Base-by-base conservation (phyloP, 2,113 vertebrate genomes). In the Corvus cornix region DNA sequence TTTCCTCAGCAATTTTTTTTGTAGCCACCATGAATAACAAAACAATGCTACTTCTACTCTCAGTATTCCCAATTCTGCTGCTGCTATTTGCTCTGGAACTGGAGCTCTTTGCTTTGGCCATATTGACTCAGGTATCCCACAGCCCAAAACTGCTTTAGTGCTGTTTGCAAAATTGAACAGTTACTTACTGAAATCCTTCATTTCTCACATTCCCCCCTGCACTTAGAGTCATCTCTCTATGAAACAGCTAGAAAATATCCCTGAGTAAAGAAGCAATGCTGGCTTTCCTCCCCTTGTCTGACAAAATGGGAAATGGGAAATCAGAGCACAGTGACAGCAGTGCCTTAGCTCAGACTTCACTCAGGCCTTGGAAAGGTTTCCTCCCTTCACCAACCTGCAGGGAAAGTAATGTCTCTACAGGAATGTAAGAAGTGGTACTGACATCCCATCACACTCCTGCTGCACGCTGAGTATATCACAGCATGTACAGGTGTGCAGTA, bases 1-100 rank as follows among this genome's bases (percentile, higher is more conserved):
- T 90, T 80, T 92, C 55, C 87, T 95, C 64, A 48, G 64, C 0
- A 3, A 88, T 9, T 55, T 70, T 87, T 75, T 81, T 81, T 68
- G 37, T 21, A 87, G 63, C 60, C 89, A 35, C n/a, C 2, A 3
- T 51, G 81, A 93, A 70, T 80, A 86, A 80, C 24, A 83, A 69
- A 92, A 52, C 5, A 16, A 58, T 72, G 72, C 30, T 68, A 35
- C 81, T 89, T 84, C 53, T 78, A 3, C 79, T 64, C 52, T 81
- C 49, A 39, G 33, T 81, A 87, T 94, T 93, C 87, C 78, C 89
- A 52, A 0, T 52, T 84, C 68, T 75, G 74, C 64, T 67, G 59
- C 89, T 95, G 87, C 44, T 94, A 66, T 94, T 79, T 95, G 84
- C 75, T 78, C 80, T 80, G 67, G 62, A 95, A 74, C 72, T n/a